Conservation (phyloP, 2,113 vertebrate genomes). For the Phalacrocorax brasilianus region DNA sequence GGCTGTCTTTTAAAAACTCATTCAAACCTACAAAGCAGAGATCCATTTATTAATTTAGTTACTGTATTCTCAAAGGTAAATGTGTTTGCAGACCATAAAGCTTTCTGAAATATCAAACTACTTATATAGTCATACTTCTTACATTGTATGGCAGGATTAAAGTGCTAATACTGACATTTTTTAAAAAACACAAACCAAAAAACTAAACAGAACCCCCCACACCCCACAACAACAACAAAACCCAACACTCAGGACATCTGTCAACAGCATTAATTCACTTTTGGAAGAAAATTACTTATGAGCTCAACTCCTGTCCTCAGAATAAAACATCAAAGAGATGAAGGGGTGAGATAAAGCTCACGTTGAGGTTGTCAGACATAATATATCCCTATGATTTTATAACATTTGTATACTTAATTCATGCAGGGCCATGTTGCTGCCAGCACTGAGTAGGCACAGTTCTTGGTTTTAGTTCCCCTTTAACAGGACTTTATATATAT, state of each 20-base stretch:
- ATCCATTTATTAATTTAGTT: background rate
- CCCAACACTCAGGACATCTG: background rate
- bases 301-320: background rate
- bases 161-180: background rate
- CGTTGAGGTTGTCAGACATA: background rate
- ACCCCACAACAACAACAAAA: background rate
- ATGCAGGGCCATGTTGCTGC: background rate
- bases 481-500: background rate
- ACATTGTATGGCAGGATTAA: background rate
- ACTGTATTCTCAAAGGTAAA: background rate
- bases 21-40: background rate
- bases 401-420: background rate
- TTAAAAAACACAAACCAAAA: background rate
- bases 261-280: background rate
- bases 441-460: background rate
- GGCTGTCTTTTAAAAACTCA: background rate
- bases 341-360: background rate
- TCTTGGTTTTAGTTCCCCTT: background rate
- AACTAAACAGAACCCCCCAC: background rate
- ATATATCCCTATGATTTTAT: background rate
- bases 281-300: background rate
- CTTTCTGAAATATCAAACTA: background rate
- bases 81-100: background rate
- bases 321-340: background rate
- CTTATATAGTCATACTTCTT: background rate